phyloP scores from a whole-genome alignment of 1,140 invertebrate genomes.

The Cydia fagiglandana region DNA sequence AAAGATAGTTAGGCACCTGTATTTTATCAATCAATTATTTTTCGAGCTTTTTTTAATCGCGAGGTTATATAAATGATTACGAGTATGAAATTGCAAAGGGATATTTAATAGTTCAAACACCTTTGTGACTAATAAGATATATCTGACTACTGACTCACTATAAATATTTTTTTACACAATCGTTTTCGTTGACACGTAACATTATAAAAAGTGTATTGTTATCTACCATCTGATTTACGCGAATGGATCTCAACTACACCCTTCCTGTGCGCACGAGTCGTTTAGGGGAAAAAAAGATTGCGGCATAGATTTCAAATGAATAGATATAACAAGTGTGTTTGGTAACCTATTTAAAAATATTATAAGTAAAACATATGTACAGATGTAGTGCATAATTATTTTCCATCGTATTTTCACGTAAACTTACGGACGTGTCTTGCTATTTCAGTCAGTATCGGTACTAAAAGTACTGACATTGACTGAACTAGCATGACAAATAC shows the following conservation, averaged over 20 bases:
- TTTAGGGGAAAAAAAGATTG: background rate
- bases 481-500: too few species aligned
- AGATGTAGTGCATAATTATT: too few species aligned
- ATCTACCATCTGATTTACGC: slow-evolving; percentile 27
- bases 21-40: too few species aligned
- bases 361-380: too few species aligned
- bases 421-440: too few species aligned
- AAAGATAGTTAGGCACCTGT: too few species aligned
- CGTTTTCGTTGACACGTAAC: slow-evolving; percentile 16
- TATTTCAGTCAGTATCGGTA: too few species aligned
- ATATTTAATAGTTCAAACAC: background rate
- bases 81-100: background rate
- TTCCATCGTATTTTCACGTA: too few species aligned
- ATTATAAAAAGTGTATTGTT: slow-evolving; percentile 19
- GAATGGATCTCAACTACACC: background rate
- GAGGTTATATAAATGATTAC: too few species aligned
- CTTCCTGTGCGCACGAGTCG: background rate
- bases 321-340: background rate
- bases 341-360: background rate
- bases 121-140: background rate
- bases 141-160: background rate
- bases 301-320: background rate
- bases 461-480: too few species aligned
- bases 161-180: background rate
- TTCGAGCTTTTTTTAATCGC: too few species aligned